Conservation (phyloP, 2,113 vertebrate genomes). For the Daubentonia madagascariensis region DNA sequence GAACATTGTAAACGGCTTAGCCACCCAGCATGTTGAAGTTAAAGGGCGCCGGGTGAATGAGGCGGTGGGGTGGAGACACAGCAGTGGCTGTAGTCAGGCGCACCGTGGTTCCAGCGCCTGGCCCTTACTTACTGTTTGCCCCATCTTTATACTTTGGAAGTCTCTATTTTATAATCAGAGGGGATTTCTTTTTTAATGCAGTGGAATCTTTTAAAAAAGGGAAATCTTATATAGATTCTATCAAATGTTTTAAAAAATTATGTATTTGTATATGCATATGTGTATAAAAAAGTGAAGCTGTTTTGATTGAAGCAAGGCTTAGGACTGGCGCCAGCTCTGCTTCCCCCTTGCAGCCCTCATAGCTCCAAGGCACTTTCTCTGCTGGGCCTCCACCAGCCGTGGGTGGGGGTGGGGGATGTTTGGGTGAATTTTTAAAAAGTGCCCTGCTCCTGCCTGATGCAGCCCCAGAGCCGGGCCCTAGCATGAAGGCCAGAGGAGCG, state of each 20-base stretch:
- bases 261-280: background rate
- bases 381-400: background rate
- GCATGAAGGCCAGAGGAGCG: accelerated
- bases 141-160: background rate
- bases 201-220: background rate
- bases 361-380: background rate
- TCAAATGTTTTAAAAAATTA: background rate
- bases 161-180: background rate
- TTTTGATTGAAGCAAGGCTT: background rate
- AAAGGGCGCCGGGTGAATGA: background rate
- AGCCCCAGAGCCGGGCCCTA: background rate
- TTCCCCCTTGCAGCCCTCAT: background rate
- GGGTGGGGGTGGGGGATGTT: background rate
- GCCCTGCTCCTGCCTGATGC: background rate
- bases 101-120: background rate
- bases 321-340: background rate
- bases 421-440: background rate
- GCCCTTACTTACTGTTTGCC: background rate
- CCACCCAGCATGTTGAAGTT: background rate
- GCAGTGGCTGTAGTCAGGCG: background rate
- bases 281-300: background rate
- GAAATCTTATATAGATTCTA: background rate
- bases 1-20: background rate
- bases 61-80: background rate
- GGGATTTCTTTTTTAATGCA: background rate